These are phyloP conservation scores for Geodia barretti DNA, from an alignment of 37 sponge, comb jelly and placozoan species.

Conservation along the genomic window DNA sequence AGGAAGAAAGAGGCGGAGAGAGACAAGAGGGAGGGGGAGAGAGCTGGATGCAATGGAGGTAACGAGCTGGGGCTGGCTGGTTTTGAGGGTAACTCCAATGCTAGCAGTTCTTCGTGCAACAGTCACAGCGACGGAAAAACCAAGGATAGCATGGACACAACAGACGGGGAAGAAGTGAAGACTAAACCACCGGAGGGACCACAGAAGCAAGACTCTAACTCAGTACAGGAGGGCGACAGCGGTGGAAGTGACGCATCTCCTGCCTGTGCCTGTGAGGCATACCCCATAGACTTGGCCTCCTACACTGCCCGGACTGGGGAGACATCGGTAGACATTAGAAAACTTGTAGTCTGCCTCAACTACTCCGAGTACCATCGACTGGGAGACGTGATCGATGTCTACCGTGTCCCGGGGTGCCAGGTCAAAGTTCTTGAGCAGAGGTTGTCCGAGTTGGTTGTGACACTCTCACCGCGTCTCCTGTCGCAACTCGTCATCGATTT, in stretches of 20 bases:
- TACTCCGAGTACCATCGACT: conserved; percentile 49
- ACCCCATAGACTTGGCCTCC: conserved; percentile 23
- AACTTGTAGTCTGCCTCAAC: conserved; percentile 68
- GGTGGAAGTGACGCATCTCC: neutral
- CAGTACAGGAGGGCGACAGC: neutral
- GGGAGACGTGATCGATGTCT: conserved; percentile 36
- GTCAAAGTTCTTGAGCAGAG: conserved; percentile 50
- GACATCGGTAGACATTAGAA: conserved; percentile 26
- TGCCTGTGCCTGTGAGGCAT: conserved; percentile 25
- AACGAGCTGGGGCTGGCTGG: neutral
- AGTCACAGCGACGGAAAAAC: neutral
- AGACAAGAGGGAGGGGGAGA: neutral
- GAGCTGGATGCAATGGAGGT: neutral
- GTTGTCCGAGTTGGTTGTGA: conserved; percentile 50
- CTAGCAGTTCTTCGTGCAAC: neutral
- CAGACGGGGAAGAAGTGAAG: neutral
- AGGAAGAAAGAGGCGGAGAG: neutral
- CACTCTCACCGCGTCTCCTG: conserved; percentile 51
- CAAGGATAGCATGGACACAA: neutral
- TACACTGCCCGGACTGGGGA: conserved; percentile 20
- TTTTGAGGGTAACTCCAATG: neutral
- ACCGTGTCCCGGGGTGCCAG: conserved; percentile 17
- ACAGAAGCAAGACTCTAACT: neutral
- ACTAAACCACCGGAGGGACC: neutral
- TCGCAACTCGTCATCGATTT: conserved; percentile 67